Percentiles rank a stretch among this genome's conserved stretches.
These are phyloP conservation scores for Sapayoa aenigma DNA, from an alignment of 2,113 vertebrate genomes.

Conservation along the genomic window DNA sequence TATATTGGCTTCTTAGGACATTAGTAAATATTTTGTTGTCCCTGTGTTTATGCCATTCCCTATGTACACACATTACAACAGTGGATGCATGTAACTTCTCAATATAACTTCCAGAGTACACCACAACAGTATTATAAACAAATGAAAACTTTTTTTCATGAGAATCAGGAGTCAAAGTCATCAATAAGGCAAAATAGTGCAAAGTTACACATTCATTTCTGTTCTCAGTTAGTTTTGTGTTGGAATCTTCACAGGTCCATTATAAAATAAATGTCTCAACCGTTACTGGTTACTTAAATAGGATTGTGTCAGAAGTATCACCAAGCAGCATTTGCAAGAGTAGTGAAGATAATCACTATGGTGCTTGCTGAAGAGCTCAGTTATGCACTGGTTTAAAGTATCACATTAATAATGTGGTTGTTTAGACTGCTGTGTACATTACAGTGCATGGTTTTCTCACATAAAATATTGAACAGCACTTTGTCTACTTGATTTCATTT, in stretches of 20 bases:
- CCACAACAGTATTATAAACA: not conserved
- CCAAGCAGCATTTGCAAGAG: not conserved
- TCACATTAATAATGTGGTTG: not conserved
- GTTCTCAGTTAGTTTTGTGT: not conserved
- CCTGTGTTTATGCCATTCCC: constrained; percentile 13
- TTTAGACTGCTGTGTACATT: not conserved
- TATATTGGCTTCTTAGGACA: constrained; percentile 46
- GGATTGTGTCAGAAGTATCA: not conserved
- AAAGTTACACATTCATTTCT: not conserved
- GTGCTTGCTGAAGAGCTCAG: not conserved
- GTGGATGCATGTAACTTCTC: not conserved
- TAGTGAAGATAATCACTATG: not conserved
- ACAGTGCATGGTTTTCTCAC: not conserved
- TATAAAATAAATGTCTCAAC: not conserved
- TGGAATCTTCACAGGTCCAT: not conserved
- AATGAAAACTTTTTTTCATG: not conserved
- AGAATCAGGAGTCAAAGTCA: not conserved
- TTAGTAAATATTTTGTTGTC: constrained; percentile 52
- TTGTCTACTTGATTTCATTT: not conserved
- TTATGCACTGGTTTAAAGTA: not conserved
- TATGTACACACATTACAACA: constrained; percentile 17
- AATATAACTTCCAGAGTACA: not conserved
- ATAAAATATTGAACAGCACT: not conserved
- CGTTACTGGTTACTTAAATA: not conserved
- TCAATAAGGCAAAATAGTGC: not conserved